phyloP scores from a whole-genome alignment of 2,888 invertebrate genomes.

The Drosophila sordidula region DNA sequence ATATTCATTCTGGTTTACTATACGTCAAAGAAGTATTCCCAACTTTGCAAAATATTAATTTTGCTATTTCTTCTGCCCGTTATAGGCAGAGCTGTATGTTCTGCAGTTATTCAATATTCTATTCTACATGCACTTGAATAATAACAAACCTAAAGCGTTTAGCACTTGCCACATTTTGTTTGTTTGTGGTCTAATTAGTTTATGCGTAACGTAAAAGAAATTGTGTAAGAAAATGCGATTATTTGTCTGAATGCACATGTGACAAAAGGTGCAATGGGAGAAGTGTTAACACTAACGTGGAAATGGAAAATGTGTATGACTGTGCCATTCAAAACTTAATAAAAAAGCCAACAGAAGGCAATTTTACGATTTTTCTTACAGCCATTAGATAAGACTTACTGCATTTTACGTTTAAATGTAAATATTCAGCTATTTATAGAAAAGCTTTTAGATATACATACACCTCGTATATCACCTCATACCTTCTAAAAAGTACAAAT shows the following conservation, averaged over 20 bases:
- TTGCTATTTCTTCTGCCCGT: too few relatives aligned
- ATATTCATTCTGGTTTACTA: too few relatives aligned
- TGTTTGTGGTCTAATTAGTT: slow-evolving; percentile 57
- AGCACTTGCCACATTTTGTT: slow-evolving; percentile 13
- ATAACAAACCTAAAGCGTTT: slow-evolving; percentile 25
- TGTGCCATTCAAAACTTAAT: too few relatives aligned
- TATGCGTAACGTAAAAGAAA: slow-evolving; percentile 31
- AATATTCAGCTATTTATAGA: background rate
- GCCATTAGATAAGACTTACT: too few relatives aligned
- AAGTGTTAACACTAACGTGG: too few relatives aligned
- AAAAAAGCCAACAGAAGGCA: too few relatives aligned
- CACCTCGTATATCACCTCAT: background rate
- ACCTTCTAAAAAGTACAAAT: background rate
- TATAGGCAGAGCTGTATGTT: background rate
- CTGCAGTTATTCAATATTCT: slow-evolving; percentile 5
- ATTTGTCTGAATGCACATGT: slow-evolving; percentile 14
- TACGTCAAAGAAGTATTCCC: too few relatives aligned
- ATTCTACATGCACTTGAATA: slow-evolving; percentile 14
- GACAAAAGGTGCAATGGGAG: background rate
- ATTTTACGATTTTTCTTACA: too few relatives aligned
- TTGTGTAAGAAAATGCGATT: slow-evolving; percentile 34
- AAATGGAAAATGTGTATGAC: too few relatives aligned
- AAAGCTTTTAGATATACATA: background rate
- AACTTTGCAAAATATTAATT: too few relatives aligned
- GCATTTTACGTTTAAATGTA: background rate